phyloP scores from a whole-genome alignment of 2,113 vertebrate species.

The Zootoca vivipara region DNA sequence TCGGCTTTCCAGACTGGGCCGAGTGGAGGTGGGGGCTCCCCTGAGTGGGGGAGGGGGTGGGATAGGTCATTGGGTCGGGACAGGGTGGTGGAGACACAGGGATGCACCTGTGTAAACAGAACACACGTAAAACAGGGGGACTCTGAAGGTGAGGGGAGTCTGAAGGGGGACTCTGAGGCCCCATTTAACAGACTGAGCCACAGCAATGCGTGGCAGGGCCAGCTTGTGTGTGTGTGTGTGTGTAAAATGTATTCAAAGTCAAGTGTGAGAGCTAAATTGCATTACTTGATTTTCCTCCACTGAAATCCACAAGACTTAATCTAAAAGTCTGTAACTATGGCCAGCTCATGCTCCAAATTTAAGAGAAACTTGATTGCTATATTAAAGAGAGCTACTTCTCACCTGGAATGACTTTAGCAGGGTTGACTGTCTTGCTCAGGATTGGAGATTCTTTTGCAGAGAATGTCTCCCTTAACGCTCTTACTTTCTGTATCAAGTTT shows the following conservation, averaged over 20 bases:
- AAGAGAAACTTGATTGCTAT: not conserved
- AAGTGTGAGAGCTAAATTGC: not conserved
- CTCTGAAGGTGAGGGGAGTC: no score
- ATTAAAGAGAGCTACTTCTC: not conserved
- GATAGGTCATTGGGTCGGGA: no score
- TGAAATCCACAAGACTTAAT: not conserved
- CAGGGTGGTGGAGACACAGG: no score
- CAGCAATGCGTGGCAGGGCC: no score
- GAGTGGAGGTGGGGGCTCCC: no score
- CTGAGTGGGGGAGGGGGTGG: no score
- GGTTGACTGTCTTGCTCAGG: conserved; percentile 24
- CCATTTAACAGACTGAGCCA: no score
- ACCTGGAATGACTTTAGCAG: conserved; percentile 73
- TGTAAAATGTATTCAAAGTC: not conserved
- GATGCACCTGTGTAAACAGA: no score
- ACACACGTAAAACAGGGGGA: no score
- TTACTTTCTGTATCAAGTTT: conserved; percentile 60
- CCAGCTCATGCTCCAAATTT: not conserved
- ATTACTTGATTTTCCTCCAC: not conserved
- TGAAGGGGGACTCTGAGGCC: no score
- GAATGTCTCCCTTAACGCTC: conserved; percentile 36
- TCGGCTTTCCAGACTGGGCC: no score
- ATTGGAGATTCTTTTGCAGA: not conserved
- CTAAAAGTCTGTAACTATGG: not conserved
- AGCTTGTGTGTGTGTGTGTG: no score